Percentiles rank a stretch among this genome's conserved stretches.
Conservation (phyloP, 1,140 invertebrate genomes). For the Prorops nasuta region DNA sequence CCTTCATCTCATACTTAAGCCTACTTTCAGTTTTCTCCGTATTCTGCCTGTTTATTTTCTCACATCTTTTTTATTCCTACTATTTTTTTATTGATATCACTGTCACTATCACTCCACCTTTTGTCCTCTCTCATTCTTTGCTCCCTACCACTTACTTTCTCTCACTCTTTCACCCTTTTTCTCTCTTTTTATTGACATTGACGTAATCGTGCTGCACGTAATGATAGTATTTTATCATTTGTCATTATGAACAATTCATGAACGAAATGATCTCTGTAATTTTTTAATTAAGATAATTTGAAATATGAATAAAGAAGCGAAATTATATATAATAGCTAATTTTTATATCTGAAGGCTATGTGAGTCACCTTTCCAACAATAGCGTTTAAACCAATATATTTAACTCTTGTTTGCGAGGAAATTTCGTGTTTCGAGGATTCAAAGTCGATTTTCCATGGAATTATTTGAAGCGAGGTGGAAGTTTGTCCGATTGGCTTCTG, state of each 20-base stretch:
- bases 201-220: slow-evolving; percentile 27
- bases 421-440: too few relatives aligned
- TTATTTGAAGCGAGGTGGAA: too few relatives aligned
- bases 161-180: background rate
- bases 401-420: too few relatives aligned
- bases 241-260: slow-evolving; percentile 44
- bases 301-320: slow-evolving; percentile 50
- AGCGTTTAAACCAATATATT: too few relatives aligned
- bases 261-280: slow-evolving; percentile 57
- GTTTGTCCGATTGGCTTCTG: too few relatives aligned
- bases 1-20: slow-evolving; percentile 7
- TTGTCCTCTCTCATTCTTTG: too few relatives aligned
- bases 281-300: slow-evolving; percentile 53
- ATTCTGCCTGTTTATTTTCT: slow-evolving; percentile 4
- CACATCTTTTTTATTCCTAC: slow-evolving; percentile 11
- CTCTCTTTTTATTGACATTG: slow-evolving; percentile 17
- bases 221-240: slow-evolving; percentile 39
- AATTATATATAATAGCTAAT: slow-evolving; percentile 45
- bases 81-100: too few relatives aligned
- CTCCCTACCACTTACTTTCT: slow-evolving; percentile 3
- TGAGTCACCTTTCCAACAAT: too few relatives aligned
- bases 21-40: slow-evolving; percentile 2
- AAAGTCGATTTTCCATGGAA: too few relatives aligned
- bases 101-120: too few relatives aligned
- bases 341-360: too few relatives aligned